Base-by-base conservation (phyloP, 2,888 invertebrate species). In the Dioctria rufipes region DNA sequence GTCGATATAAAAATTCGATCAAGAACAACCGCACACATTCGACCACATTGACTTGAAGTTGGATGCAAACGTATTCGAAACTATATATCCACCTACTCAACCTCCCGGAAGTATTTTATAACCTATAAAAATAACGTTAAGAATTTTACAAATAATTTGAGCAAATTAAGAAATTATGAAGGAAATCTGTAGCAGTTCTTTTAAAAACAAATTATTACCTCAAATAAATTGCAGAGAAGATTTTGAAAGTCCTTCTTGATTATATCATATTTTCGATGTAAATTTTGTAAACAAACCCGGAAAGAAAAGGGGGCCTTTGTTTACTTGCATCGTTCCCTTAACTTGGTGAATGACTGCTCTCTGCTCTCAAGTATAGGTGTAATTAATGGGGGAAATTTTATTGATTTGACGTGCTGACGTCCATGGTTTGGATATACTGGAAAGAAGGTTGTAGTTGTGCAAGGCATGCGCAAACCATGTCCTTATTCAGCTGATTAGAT, bases 1-100 rank as follows among this genome's bases (percentile, higher is more conserved):
- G 75, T 75, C 75, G 60, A 75, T 75, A 75, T 71, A 42, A 42
- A 25, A 25, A 46, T 67, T 51, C 71, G 54, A 71, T 71, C n/a
- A 61, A 60, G 75, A 39, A 75, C 61, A 60, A 75, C 42, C 25
- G 25, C 25, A 75, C 60, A 43, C 5, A 8, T 75, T 75, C 49
- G 54, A 60, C 25, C 61, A 37, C 43, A 60, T 25, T 60, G 6
- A 13, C 75, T 75, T 60, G 60, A 75, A 75, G 75, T 75, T 75
- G 75, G 75, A 37, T 54, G n/a, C 54, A 54, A 40, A n/a, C 49
- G 11, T n/a, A 5, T 71, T 71, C 51, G 54, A 51, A 71, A 71
- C 5, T 37, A 4, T 54, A 25, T 25, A 25, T 25, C 25, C 25
- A 25, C 25, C 25, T 25, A 25, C 39, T n/a, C 54, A 51, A 25